These are phyloP conservation scores for Eleginops maclovinus DNA, from an alignment of 2,113 vertebrate genomes.

Conservation along the genomic window DNA sequence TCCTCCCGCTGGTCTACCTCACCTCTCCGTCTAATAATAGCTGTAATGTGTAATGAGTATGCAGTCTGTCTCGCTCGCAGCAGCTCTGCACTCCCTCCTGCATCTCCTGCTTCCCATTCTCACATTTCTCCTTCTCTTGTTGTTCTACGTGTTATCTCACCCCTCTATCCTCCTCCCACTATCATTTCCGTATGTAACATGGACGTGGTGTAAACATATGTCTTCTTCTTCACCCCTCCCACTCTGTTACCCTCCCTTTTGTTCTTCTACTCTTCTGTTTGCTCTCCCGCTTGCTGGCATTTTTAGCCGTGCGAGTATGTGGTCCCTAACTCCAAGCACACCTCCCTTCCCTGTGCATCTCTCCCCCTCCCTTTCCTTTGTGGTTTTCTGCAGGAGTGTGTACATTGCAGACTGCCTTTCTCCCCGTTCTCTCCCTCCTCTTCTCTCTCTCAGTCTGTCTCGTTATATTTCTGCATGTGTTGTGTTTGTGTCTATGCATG, in stretches of 20 bases:
- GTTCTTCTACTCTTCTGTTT: conserved; percentile 11
- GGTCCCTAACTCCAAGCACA: conserved; percentile 32
- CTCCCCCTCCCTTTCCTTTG: not conserved
- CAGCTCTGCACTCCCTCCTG: conserved; percentile 29
- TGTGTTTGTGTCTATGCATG: conserved; percentile 38
- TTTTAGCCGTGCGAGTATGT: conserved; percentile 23
- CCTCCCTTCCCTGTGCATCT: not conserved
- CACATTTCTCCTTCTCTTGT: conserved; percentile 14
- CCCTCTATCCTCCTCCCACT: not conserved
- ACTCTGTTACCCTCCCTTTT: conserved; percentile 23
- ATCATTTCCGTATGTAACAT: conserved; percentile 5
- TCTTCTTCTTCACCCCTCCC: conserved; percentile 33
- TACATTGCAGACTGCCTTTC: conserved; percentile 21
- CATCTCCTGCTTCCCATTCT: conserved; percentile 33
- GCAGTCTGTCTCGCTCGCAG: conserved; percentile 62
- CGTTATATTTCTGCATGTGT: conserved; percentile 53
- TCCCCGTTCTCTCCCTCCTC: conserved; percentile 2
- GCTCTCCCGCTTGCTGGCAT: conserved; percentile 19
- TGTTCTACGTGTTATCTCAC: conserved; percentile 33
- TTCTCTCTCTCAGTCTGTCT: conserved; percentile 33
- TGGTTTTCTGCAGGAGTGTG: conserved; percentile 39
- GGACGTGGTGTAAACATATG: conserved; percentile 46
- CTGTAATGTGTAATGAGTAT: conserved; percentile 69
- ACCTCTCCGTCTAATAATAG: conserved; percentile 76
- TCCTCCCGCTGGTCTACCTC: conserved; percentile 49